Evolutionary conservation across 2,113 vertebrate genomes (phyloP).

Genomic region (Leiothrix lutea): DNA sequence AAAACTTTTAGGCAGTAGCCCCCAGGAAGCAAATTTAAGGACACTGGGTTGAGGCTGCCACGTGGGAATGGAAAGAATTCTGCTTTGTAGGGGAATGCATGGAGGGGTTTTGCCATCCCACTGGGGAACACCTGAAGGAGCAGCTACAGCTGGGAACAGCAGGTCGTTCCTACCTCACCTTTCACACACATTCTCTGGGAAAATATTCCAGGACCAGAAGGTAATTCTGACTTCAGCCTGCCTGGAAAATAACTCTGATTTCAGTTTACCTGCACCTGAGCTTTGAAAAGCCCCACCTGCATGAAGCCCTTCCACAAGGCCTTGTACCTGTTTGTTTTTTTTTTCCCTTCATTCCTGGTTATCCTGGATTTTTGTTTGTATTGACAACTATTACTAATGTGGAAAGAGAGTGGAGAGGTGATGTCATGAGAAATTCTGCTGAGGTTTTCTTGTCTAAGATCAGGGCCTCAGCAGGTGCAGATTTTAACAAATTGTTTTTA

Average conservation of each 20-base stretch:
- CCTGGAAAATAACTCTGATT: not conserved
- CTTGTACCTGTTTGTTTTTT: not conserved
- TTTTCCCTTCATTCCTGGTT: not conserved
- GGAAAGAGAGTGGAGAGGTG: not conserved
- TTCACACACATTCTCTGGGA: not conserved
- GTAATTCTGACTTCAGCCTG: not conserved
- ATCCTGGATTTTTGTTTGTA: not conserved
- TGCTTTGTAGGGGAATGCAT: constrained; percentile 61
- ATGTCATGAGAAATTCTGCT: not conserved
- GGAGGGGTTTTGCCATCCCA: constrained; percentile 74
- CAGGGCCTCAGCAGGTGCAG: not conserved
- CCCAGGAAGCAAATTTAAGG: constrained; percentile 56
- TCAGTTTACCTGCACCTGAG: not conserved
- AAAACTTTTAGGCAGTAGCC: constrained; percentile 36
- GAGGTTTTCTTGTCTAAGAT: not conserved
- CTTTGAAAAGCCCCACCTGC: not conserved
- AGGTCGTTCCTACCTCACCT: not conserved
- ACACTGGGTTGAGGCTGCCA: constrained; percentile 41
- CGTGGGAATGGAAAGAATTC: constrained; percentile 73
- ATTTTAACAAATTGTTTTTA: not conserved
- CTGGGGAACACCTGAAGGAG: constrained; percentile 66
- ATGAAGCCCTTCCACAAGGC: not conserved
- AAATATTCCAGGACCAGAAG: not conserved
- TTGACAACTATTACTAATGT: not conserved
- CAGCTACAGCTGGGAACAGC: constrained; percentile 46